These are phyloP conservation scores for Marmota monax DNA, from an alignment of 2,113 vertebrate species.

Conservation along the genomic window DNA sequence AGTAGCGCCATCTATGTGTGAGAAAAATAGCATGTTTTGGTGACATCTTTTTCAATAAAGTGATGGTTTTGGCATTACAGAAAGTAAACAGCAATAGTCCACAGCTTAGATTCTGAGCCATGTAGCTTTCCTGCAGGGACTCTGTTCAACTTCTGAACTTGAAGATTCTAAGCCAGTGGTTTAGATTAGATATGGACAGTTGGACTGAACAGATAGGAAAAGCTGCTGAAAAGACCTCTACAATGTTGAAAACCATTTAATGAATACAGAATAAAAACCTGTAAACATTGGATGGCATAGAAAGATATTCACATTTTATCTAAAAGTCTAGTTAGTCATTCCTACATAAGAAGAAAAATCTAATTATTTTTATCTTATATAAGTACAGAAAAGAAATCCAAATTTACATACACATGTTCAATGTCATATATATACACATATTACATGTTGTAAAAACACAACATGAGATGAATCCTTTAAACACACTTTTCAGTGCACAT, in stretches of 20 bases:
- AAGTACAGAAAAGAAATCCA: background rate
- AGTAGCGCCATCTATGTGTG: constrained; percentile 78
- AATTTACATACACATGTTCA: background rate
- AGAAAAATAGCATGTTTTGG: constrained; percentile 6
- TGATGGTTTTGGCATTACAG: background rate
- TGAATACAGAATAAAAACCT: constrained; percentile 2
- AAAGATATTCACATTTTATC: background rate
- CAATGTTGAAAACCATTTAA: background rate
- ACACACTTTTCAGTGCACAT: background rate
- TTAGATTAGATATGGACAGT: background rate
- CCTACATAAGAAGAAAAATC: background rate
- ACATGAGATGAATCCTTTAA: background rate
- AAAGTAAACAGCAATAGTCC: background rate
- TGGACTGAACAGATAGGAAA: background rate
- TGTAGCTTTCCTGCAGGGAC: background rate
- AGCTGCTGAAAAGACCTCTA: background rate
- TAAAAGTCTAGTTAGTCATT: background rate
- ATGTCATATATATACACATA: background rate
- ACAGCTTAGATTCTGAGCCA: background rate
- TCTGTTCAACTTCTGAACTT: background rate
- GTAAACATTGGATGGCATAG: background rate
- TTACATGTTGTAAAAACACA: background rate
- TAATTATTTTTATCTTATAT: background rate
- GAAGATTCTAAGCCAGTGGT: background rate
- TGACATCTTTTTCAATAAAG: background rate